Evolutionary conservation across 2,888 invertebrate genomes (phyloP).

Genomic region (Tetramorium bicarinatum): DNA sequence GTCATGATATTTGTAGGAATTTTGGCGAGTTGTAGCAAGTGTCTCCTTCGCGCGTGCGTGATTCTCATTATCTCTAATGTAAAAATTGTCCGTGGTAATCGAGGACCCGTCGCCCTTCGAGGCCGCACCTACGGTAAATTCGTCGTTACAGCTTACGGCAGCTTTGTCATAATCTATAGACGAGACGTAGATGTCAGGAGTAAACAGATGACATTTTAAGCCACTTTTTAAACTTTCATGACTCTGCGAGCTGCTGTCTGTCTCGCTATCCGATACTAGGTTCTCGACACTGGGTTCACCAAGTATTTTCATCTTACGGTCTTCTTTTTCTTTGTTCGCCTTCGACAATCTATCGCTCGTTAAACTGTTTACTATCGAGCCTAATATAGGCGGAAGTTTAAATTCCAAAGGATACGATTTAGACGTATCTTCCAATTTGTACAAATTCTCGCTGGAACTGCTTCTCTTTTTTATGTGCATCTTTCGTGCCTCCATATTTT

Average conservation of each 20-base stretch:
- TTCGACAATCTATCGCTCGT: constrained; percentile 74
- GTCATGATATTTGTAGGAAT: constrained; percentile 29
- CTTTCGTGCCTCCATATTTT: constrained; percentile 80
- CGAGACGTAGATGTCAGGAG: constrained; percentile 61
- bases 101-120: constrained; percentile 14
- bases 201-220: constrained; percentile 77
- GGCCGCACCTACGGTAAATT: constrained; percentile 16
- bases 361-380: constrained; percentile 90
- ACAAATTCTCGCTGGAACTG: constrained; percentile 81
- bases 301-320: constrained; percentile 7
- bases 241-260: constrained; percentile 81
- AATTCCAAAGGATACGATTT: constrained; percentile 81
- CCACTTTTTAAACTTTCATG: constrained; percentile 80
- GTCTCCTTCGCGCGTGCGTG: neutral
- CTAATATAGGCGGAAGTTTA: constrained; percentile 90
- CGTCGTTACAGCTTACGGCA: constrained; percentile 36
- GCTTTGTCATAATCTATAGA: constrained; percentile 56
- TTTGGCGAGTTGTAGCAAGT: constrained; percentile 12
- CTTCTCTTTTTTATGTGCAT: constrained; percentile 80
- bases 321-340: constrained; percentile 25
- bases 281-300: constrained; percentile 61
- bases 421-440: constrained; percentile 74
- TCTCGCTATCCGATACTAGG: constrained; percentile 77
- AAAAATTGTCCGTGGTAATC: constrained; percentile 32
- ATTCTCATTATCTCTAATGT: neutral